A percentile compares a stretch with the other conserved stretches of the same genome.
Evolutionary conservation across 2,797 vertebrate genomes (phyloP).

Genomic region (Hephaestus fuliginosus): DNA sequence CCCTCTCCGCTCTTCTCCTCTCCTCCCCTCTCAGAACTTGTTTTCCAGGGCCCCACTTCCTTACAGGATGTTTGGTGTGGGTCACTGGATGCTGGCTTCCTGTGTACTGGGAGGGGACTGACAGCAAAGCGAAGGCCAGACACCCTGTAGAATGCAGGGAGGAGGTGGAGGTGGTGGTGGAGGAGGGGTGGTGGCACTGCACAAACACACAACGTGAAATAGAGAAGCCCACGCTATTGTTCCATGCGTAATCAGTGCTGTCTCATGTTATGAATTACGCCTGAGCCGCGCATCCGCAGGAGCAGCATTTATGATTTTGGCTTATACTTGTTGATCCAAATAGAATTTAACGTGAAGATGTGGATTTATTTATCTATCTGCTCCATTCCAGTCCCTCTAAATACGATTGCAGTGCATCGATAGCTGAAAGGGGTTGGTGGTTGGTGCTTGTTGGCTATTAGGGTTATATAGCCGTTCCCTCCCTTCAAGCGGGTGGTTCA

Average conservation of each 20-base stretch:
- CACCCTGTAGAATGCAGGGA: conserved; percentile 81
- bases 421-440: conserved; percentile 20
- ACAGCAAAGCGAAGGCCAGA: conserved; percentile 87
- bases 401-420: conserved; percentile 40
- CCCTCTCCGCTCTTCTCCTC: conserved; percentile 60
- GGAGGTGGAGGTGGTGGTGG: conserved; percentile 52
- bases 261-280: conserved; percentile 68
- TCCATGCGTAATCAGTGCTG: conserved; percentile 69
- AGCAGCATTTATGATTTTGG: conserved; percentile 35
- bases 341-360: conserved; percentile 2
- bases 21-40: conserved; percentile 76
- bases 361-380: conserved; percentile 30
- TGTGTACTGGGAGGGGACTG: conserved; percentile 86
- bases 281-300: conserved; percentile 33
- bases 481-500: conserved; percentile 48
- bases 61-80: conserved; percentile 89
- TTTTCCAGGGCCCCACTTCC: conserved; percentile 86
- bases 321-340: conserved; percentile 4
- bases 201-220: conserved; percentile 75
- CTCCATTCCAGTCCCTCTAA: conserved; percentile 8
- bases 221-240: conserved; percentile 73
- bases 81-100: conserved; percentile 89
- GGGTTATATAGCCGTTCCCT: conserved; percentile 46
- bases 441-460: conserved; percentile 43
- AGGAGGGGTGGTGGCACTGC: conserved; percentile 59